These are phyloP conservation scores for Synanthedon myopaeformis DNA, from an alignment of 2,888 invertebrate genomes.

Conservation along the genomic window DNA sequence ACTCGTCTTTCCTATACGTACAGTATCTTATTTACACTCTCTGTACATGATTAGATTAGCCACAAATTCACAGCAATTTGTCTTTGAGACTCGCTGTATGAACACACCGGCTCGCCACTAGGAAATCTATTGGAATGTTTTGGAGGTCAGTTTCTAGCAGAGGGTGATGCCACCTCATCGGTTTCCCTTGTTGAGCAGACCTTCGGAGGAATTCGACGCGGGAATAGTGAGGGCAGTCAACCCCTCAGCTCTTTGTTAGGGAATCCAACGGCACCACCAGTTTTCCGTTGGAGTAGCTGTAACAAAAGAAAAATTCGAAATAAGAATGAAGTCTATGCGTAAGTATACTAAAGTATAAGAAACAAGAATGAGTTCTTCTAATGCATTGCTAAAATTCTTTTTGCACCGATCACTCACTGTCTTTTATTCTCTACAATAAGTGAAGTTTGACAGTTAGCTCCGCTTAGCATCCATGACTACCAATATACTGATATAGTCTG, in stretches of 20 bases:
- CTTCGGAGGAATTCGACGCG: slow-evolving; percentile 54
- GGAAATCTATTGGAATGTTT: slow-evolving; percentile 22
- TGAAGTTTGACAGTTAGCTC: no score
- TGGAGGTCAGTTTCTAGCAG: background rate
- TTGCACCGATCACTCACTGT: background rate
- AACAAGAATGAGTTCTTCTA: no score
- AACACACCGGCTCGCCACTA: slow-evolving; percentile 9
- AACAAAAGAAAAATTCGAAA: slow-evolving; percentile 41
- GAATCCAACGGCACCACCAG: slow-evolving; percentile 71
- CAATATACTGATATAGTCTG: no score
- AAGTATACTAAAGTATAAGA: no score
- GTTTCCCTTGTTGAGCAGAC: slow-evolving; percentile 30
- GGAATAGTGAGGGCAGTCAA: slow-evolving; percentile 42
- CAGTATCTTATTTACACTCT: slow-evolving; percentile 15
- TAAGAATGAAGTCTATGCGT: slow-evolving; percentile 13
- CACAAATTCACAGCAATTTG: slow-evolving; percentile 20
- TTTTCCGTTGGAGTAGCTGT: slow-evolving; percentile 70
- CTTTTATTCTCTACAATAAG: no score
- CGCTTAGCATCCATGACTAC: no score
- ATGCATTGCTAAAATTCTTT: background rate
- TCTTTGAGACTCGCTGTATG: slow-evolving; percentile 53
- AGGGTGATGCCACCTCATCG: background rate
- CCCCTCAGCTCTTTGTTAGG: slow-evolving; percentile 68
- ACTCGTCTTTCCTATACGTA: slow-evolving; percentile 32
- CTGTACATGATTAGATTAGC: slow-evolving; percentile 8